A percentile compares a stretch with the other conserved stretches of the same genome.
Conservation (phyloP, 2,797 vertebrate species). For the Lerista edwardsae region DNA sequence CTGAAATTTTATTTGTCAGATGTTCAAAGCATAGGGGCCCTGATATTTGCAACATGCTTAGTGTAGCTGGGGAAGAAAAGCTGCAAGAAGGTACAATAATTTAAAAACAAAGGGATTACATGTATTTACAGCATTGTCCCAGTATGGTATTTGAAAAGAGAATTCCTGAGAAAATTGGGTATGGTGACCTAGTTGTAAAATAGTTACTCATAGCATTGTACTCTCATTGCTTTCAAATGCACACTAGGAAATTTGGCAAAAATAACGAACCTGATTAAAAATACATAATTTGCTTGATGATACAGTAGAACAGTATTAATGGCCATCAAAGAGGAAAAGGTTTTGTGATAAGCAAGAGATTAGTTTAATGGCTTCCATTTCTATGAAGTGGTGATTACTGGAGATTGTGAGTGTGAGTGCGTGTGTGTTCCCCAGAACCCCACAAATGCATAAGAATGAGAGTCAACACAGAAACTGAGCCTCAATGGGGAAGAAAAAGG, state of each 20-base stretch:
- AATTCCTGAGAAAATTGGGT: not conserved
- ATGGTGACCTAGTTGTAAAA: not conserved
- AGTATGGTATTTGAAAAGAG: not conserved
- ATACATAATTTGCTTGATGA: conserved; percentile 14
- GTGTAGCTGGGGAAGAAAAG: not conserved
- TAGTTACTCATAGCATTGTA: not conserved
- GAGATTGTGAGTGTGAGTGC: too few relatives aligned
- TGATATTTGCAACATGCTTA: not conserved
- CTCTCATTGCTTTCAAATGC: not conserved
- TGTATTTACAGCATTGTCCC: too few relatives aligned
- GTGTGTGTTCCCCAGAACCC: not conserved
- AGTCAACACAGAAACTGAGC: not conserved
- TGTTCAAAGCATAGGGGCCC: not conserved
- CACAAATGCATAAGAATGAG: not conserved
- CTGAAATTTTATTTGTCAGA: not conserved
- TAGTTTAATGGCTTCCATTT: conserved; percentile 10
- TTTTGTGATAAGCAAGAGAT: not conserved
- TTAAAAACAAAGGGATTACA: not conserved
- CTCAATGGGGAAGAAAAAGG: not conserved
- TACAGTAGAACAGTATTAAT: conserved; percentile 13
- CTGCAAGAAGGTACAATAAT: not conserved
- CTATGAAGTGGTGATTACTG: conserved; percentile 3
- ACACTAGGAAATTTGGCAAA: not conserved
- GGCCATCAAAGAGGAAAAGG: not conserved
- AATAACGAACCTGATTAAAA: not conserved